Evolutionary conservation across 2,888 invertebrate species (phyloP), one percentile per base, ranked within the genome.

Genomic region (Piscicola geometra): DNA sequence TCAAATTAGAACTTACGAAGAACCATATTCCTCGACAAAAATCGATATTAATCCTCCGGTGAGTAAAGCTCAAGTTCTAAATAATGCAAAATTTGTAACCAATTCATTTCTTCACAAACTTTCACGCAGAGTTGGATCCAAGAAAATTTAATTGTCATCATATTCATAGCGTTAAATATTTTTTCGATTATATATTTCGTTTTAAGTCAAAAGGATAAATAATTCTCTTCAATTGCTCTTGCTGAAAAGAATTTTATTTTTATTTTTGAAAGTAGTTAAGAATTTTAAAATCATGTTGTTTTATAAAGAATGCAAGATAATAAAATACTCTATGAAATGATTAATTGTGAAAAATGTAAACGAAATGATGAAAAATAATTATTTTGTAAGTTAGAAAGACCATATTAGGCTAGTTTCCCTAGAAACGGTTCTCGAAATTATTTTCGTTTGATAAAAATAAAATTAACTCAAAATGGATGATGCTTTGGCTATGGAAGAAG

Each of bases 401-500:
- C 25, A 56, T 15, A 56, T 3, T 3, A 41, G 15, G 9, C n/a
- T 56, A 56, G n/a, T 41, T 41, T 9, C 60, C 60, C 3, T 56
- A 56, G 60, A 56, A 56, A 56, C 60, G 60, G 60, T 56, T 56
- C 25, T 18, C n/a, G n/a, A n/a, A n/a, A n/a, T n/a, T n/a, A n/a
- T n/a, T n/a, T n/a, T n/a, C n/a, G n/a, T n/a, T n/a, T n/a, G n/a
- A n/a, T n/a, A n/a, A n/a, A n/a, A n/a, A n/a, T 56, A 56, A 56
- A 56, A 56, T 18, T 15, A 56, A 41, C 5, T 41, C n/a, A 21
- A 56, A 5, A 56, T 56, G 60, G 60, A 56, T 25, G 60, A 56
- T 56, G 25, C 60, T 56, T 25, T 56, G 60, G 60, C 60, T 56
- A 56, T 56, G 60, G 60, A 56, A 56, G 60, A 56, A 56, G 60